Evolutionary conservation across 2,113 vertebrate species (phyloP), one percentile per base, ranked within the genome.

Genomic region (Lucifuga dentata): DNA sequence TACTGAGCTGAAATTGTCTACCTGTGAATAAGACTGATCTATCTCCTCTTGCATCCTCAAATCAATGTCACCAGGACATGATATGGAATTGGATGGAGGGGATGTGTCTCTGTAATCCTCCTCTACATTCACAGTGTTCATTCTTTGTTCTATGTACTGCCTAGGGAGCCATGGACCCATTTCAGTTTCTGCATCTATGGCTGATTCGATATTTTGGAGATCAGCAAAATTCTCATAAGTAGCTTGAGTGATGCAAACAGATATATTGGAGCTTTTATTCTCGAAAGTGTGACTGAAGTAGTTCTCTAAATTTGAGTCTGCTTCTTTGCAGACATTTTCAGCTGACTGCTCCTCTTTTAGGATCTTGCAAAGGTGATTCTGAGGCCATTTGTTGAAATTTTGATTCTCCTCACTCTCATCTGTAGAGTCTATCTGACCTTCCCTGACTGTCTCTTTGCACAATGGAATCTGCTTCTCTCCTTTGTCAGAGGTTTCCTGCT

Each of bases 1-100:
- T 11, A 90, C 84, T 0, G 90, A 91, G 73, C 90, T 90, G 68
- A 90, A 91, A 66, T 85, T 90, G 78, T 91, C 90, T 1, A 66
- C 35, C 55, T 72, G 73, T 23, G 83, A 53, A 68, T 57, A 72
- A 20, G 78, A 68, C 55, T 59, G 55, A 46, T 84, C 80, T 1
- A 21, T n/a, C 3, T 79, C 75, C 11, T 60, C 78, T 43, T 63
- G 75, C 40, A 44, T 69, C 44, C 20, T 73, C 38, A 35, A 46
- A 32, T 24, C 61, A 23, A 72, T 73, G 50, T 85, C 86, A 80
- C 32, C 50, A 43, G 80, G 53, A 67, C 43, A 85, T 50, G 62
- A 61, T 5, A 63, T 49, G 35, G 82, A 72, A 61, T 68, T 56
- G 29, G 62, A 67, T 38, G 55, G 65, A 72, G 59, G 29, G 7